Conservation (phyloP, 30 jellyfish, hydroid and myxozoan species). For the Pseudorhiza aurosa region DNA sequence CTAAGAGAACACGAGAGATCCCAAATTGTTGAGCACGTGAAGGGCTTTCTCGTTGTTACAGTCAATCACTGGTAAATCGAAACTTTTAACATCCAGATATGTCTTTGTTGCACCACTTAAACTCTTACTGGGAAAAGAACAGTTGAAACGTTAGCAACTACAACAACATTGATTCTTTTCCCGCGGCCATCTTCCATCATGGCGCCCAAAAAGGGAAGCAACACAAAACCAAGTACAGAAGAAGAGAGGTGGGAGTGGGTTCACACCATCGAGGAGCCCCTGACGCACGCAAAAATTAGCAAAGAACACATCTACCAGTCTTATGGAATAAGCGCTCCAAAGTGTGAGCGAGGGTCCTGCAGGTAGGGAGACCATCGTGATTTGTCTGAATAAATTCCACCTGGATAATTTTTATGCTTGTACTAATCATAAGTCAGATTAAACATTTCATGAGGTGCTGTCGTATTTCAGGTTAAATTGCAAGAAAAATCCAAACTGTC, state of each 20-base stretch:
- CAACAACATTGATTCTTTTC: constrained; percentile 5
- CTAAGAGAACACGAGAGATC: too few species aligned
- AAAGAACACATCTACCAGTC: constrained; percentile 9
- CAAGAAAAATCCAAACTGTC: constrained; percentile 81
- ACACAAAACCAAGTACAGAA: background rate
- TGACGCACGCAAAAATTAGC: constrained; percentile 9
- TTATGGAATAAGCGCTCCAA: constrained; percentile 22
- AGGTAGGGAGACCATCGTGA: constrained; percentile 11
- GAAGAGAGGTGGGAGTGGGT: constrained; percentile 75
- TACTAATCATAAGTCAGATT: background rate
- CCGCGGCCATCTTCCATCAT: constrained; percentile 37
- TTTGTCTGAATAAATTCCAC: background rate
- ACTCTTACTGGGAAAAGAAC: too few species aligned
- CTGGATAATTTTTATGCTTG: background rate
- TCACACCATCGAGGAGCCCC: constrained; percentile 21
- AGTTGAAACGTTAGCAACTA: too few species aligned
- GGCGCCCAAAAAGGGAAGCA: constrained; percentile 67
- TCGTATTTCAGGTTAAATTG: constrained; percentile 64
- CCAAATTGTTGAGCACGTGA: too few species aligned
- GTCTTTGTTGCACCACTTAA: too few species aligned
- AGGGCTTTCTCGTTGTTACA: too few species aligned
- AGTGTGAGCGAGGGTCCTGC: constrained; percentile 55
- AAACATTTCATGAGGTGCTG: background rate
- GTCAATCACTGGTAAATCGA: too few species aligned
- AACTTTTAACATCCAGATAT: too few species aligned